Evolutionary conservation across 2,113 vertebrate species (phyloP).

Genomic region (Lamprologus ornatipinnis): DNA sequence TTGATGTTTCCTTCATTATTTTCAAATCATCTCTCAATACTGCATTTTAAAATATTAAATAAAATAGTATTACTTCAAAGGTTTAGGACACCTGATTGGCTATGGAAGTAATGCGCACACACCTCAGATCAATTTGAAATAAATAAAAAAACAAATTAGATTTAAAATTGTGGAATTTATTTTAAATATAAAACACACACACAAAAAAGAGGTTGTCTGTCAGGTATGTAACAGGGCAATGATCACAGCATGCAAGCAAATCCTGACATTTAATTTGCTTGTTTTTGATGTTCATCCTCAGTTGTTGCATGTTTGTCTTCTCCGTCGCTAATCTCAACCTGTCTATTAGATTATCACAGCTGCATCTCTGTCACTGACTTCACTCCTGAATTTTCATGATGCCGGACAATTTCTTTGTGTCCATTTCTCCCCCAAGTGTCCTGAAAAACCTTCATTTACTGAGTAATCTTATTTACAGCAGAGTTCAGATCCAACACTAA

Average conservation of each 20-base stretch:
- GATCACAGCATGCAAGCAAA: neutral
- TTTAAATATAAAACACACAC: neutral
- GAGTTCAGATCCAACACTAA: neutral
- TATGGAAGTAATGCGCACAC: neutral
- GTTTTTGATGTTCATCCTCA: neutral
- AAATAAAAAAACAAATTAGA: neutral
- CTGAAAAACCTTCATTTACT: neutral
- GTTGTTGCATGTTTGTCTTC: neutral
- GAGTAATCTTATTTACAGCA: neutral
- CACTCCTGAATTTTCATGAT: neutral
- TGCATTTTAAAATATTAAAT: neutral
- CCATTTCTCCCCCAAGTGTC: fast-evolving
- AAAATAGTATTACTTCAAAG: fast-evolving
- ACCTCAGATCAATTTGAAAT: neutral
- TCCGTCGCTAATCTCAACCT: neutral
- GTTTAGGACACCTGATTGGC: neutral
- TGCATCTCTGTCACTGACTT: neutral
- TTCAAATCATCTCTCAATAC: neutral
- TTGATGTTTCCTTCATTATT: neutral
- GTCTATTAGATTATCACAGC: neutral
- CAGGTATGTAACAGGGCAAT: neutral
- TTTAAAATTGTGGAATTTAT: neutral
- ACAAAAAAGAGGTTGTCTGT: fast-evolving
- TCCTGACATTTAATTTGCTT: neutral
- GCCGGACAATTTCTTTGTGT: neutral